These are phyloP conservation scores for Peribatodes rhomboidaria DNA, from an alignment of 2,888 invertebrate species.

Conservation along the genomic window DNA sequence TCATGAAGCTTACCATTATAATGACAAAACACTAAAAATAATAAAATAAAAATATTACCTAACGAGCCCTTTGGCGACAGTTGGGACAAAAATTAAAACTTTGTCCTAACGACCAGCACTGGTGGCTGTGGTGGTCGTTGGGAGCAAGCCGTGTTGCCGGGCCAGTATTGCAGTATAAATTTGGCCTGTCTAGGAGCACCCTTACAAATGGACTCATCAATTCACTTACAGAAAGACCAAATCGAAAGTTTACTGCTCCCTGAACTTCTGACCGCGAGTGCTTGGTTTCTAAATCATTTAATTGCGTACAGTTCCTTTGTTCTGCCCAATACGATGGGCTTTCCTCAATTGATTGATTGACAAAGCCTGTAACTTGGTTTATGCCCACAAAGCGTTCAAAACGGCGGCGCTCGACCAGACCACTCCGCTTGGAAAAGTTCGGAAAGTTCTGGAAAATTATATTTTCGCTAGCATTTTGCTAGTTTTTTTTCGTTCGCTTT, in stretches of 20 bases:
- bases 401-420: slow-evolving; percentile 5
- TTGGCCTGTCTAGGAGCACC: too few relatives aligned
- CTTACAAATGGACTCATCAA: slow-evolving; percentile 8
- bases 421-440: slow-evolving; percentile 30
- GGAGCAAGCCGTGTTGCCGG: too few relatives aligned
- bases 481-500: slow-evolving; percentile 21
- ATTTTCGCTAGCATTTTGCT: slow-evolving; percentile 26
- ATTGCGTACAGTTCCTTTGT: slow-evolving; percentile 30
- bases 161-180: too few relatives aligned
- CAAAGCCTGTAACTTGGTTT: slow-evolving; percentile 35
- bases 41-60: too few relatives aligned
- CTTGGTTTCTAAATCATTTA: slow-evolving; percentile 34
- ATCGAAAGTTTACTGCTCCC: slow-evolving; percentile 15
- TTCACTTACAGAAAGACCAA: slow-evolving; percentile 1
- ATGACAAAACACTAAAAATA: too few relatives aligned
- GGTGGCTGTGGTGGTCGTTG: too few relatives aligned
- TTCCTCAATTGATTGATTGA: slow-evolving; percentile 44
- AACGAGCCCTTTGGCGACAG: too few relatives aligned
- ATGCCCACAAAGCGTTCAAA: slow-evolving; percentile 31
- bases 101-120: too few relatives aligned
- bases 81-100: too few relatives aligned
- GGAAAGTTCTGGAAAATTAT: slow-evolving; percentile 35
- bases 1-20: too few relatives aligned
- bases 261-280: slow-evolving; percentile 19
- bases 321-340: slow-evolving; percentile 16